Conservation (phyloP, 1,140 invertebrate genomes). For the Diorhabda sublineata region DNA sequence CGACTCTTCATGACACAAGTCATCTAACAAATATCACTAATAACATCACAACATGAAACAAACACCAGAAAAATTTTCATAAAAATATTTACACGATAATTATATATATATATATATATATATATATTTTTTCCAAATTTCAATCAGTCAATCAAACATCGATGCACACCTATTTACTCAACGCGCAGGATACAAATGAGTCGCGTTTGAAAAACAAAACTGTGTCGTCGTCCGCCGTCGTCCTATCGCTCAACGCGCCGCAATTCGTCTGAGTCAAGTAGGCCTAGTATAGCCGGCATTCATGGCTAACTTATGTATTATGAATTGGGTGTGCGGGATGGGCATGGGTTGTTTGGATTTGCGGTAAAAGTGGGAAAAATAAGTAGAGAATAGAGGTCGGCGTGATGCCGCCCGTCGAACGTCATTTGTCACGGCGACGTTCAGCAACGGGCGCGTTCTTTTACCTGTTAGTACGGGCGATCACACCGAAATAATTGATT, state of each 20-base stretch:
- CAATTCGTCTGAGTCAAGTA: slow-evolving; percentile 35
- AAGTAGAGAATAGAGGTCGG: slow-evolving; percentile 4
- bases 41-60: not conserved
- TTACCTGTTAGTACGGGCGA: slow-evolving; percentile 14
- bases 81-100: too few relatives aligned
- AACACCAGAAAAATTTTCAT: not conserved
- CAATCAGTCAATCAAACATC: not conserved
- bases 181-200: slow-evolving; percentile 6
- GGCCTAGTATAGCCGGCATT: slow-evolving; percentile 18
- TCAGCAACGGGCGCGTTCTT: slow-evolving; percentile 4
- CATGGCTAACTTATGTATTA: slow-evolving; percentile 20
- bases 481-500: not conserved
- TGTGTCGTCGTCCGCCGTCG: slow-evolving; percentile 22
- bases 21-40: not conserved
- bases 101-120: too few relatives aligned
- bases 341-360: slow-evolving; percentile 5
- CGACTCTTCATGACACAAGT: slow-evolving; percentile 39
- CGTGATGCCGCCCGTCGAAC: slow-evolving; percentile 13
- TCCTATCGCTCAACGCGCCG: slow-evolving; percentile 27
- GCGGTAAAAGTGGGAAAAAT: not conserved
- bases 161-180: not conserved
- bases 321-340: slow-evolving; percentile 31
- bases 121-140: not conserved
- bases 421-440: slow-evolving; percentile 9
- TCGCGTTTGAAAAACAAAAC: slow-evolving; percentile 19